Base-by-base conservation (phyloP, 2,113 vertebrate species). In the Triplophysa dalaica region DNA sequence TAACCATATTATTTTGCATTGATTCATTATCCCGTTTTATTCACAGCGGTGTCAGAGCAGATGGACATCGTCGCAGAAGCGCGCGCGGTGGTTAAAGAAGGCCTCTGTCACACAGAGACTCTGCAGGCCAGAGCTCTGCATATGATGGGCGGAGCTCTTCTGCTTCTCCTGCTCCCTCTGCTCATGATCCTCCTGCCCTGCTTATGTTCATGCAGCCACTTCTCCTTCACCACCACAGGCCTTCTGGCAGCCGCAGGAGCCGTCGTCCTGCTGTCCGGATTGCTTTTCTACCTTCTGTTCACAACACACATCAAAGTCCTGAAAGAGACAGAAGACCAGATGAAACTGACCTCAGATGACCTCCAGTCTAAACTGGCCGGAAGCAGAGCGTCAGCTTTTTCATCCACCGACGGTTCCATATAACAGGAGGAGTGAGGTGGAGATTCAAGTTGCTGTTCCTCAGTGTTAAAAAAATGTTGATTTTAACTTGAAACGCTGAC, bases 241-340 rank as follows among this genome's bases (percentile, higher is more conserved):
- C 5, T 74, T 41, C 26, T 66, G 29, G 60, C 8, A 56, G 50
- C 48, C 1, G 19, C 41, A 82, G 81, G 88, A 29, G 26, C 91
- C 9, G 83, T 50, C 0, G 8, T 89, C 63, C 80, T 93, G 67
- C 60, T 92, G 60, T 78, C 88, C 0, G 77, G 92, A 1, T 74
- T 86, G 0, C 82, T 77, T 1, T 83, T 93, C 54, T 90, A 92
- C 75, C 48, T 94, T 14, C 91, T 94, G 62, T 91, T 93, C 82
- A 81, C 86, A 58, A 88, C 90, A 1, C 93, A 95, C 81, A 88
- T 91, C 82, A 94, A 92, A 85, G 84, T 89, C 74, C 89, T 93
- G 83, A 89, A 88, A 9, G 85, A 89, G 62, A 89, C 91, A 0
- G 86, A 90, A 79, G 87, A 93, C 10, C 92, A 95, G 85, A 88